Percentiles rank a stretch among this genome's conserved stretches.
phyloP scores from a whole-genome alignment of 2,797 vertebrate species.

The Tapirus indicus region DNA sequence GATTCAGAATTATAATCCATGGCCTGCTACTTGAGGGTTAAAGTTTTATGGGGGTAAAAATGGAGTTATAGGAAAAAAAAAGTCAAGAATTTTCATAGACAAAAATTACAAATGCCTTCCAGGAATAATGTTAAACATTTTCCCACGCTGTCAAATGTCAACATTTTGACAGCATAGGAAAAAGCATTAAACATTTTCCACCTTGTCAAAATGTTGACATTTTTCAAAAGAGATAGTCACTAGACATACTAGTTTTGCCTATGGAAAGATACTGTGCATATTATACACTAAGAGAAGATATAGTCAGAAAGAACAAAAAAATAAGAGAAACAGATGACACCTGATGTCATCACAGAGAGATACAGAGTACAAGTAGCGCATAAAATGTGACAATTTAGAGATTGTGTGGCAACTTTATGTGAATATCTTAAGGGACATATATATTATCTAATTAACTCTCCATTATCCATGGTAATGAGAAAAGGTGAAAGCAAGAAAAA shows the following conservation, averaged over 20 bases:
- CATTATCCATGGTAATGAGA: background rate
- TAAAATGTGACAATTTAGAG: background rate
- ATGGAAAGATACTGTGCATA: background rate
- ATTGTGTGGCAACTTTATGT: background rate
- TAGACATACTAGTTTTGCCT: background rate
- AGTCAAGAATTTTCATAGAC: background rate
- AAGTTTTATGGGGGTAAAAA: background rate
- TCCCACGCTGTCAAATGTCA: slow-evolving; percentile 35
- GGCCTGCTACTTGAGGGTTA: background rate
- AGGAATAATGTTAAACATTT: slow-evolving; percentile 32
- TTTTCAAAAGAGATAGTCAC: slow-evolving; percentile 57
- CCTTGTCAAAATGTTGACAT: slow-evolving; percentile 58
- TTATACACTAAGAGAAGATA: background rate
- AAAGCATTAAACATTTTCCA: slow-evolving; percentile 35
- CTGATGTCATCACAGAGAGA: background rate
- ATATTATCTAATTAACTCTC: background rate
- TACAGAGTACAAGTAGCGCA: background rate
- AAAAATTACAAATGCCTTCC: background rate
- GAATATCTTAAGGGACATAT: background rate
- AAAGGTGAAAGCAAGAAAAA: background rate
- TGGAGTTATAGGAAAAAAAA: background rate
- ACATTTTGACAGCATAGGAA: slow-evolving; percentile 34
- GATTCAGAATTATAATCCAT: background rate
- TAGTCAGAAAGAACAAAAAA: slow-evolving; percentile 23
- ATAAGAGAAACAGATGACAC: background rate